A percentile compares a stretch with the other conserved stretches of the same genome.
Conservation (phyloP, 2,888 invertebrate species). For the Eretmocerus hayati region DNA sequence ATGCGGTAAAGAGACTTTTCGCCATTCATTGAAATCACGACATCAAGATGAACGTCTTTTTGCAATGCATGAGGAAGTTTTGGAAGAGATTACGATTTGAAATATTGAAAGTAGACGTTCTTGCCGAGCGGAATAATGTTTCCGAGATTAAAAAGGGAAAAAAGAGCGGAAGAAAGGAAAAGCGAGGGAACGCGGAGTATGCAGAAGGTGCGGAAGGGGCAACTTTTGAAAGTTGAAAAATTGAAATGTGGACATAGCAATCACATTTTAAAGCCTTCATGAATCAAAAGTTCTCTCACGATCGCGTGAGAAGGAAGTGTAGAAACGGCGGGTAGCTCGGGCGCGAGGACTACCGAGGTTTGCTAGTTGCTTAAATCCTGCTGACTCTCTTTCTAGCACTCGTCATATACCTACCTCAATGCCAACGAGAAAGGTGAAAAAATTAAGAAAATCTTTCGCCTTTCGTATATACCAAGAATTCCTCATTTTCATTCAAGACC, state of each 20-base stretch:
- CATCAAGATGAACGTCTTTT: background rate
- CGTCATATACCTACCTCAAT: slow-evolving; percentile 6
- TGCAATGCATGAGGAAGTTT: background rate
- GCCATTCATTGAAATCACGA: too few species aligned
- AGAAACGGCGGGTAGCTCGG: too few species aligned
- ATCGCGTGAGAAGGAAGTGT: slow-evolving; percentile 10
- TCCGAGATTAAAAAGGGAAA: too few species aligned
- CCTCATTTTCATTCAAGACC: slow-evolving; percentile 20
- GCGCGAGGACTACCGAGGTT: background rate
- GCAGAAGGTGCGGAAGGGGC: too few species aligned
- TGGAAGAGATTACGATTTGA: background rate
- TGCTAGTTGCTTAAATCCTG: slow-evolving; percentile 3
- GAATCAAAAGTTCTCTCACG: slow-evolving; percentile 18
- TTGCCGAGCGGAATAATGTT: background rate
- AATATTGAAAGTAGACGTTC: slow-evolving; percentile 1
- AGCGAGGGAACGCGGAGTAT: too few species aligned
- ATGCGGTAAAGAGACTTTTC: too few species aligned
- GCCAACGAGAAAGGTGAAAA: slow-evolving; percentile 10
- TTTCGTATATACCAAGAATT: slow-evolving; percentile 9
- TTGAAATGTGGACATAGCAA: slow-evolving; percentile 16
- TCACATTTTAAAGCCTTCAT: slow-evolving; percentile 13
- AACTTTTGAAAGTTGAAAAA: slow-evolving; percentile 6
- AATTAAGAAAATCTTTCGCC: slow-evolving; percentile 6
- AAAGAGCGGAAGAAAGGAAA: too few species aligned
- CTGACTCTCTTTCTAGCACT: background rate